Evolutionary conservation across 2,888 invertebrate species (phyloP).

Genomic region (Drosophila vallismaia): DNA sequence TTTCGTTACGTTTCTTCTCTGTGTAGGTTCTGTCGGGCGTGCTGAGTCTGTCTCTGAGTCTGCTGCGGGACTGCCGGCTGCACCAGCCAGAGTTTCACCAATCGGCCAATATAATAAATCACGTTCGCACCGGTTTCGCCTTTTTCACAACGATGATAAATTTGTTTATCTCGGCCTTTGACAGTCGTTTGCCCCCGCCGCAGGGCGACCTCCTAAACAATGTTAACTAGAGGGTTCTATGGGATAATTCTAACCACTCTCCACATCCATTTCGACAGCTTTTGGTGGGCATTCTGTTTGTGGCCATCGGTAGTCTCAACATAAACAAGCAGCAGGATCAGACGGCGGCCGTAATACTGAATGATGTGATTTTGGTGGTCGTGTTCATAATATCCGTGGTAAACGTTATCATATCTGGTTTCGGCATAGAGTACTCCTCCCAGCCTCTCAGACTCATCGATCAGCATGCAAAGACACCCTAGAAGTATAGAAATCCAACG

Average conservation of each 20-base stretch:
- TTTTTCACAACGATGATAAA: constrained; percentile 91
- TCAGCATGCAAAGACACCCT: constrained; percentile 69
- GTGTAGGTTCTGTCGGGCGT: constrained; percentile 89
- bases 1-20: constrained; percentile 29
- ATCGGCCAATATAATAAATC: constrained; percentile 89
- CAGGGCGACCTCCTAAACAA: constrained; percentile 71
- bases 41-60: constrained; percentile 89
- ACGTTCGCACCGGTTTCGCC: constrained; percentile 88
- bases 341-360: constrained; percentile 90
- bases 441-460: constrained; percentile 86
- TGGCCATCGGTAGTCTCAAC: constrained; percentile 92
- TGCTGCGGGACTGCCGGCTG: constrained; percentile 91
- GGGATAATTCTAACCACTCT: constrained; percentile 36
- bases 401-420: constrained; percentile 93
- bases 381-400: constrained; percentile 92
- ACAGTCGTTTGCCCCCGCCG: constrained; percentile 85
- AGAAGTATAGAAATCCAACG: constrained; percentile 31
- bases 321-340: constrained; percentile 91
- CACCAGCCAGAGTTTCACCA: constrained; percentile 88
- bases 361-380: constrained; percentile 91
- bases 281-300: constrained; percentile 91
- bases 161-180: constrained; percentile 91
- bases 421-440: constrained; percentile 92
- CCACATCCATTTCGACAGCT: constrained; percentile 86
- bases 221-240: constrained; percentile 45